Evolutionary conservation across 2,113 vertebrate species (phyloP), one percentile per base, ranked within the genome.

Genomic region (Stigmatopora nigra): DNA sequence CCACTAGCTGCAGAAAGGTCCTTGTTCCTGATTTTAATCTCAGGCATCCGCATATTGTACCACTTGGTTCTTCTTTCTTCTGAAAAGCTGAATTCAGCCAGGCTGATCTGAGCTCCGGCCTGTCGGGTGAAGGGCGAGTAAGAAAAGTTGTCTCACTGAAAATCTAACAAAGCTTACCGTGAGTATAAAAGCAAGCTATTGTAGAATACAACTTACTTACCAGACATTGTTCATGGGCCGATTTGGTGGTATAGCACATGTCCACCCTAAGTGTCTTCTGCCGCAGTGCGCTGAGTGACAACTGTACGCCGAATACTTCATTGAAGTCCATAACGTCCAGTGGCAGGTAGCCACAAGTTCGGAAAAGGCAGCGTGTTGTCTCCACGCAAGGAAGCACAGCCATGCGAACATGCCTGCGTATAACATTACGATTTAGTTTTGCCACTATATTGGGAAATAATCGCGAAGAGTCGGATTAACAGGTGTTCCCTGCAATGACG

Each of bases 31-130:
- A 69, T 81, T 71, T 63, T 86, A 75, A 92, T 88, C 55, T 92
- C 90, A 53, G 92, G 85, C 77, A 93, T 94, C 67, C 98, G 92
- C 57, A 99, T 92, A 85, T 99, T 99, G 85, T 95, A 99, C 93
- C 94, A 98, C 66, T 90, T 92, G 6, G 89, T 91, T 63, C 89
- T 88, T 79, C 91, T 88, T 72, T 96, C 95, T 73, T 92, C 93
- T 0, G 91, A 90, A 72, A 84, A 90, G 78, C 89, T 88, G 63
- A 93, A 84, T 56, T 98, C 95, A 31, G 95, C 95, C 81, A 99
- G 86, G 78, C 94, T 98, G 87, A 99, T 94, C 88, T 98, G 95
- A 70, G 94, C 93, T 2, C 95, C 94, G 15, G 94, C 95, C 96
- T 99, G 70, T 64, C 9, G 52, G 0, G 16, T 38, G 61, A 59